phyloP scores from a whole-genome alignment of 2,113 vertebrate genomes.

The Gasterosteus nipponicus region DNA sequence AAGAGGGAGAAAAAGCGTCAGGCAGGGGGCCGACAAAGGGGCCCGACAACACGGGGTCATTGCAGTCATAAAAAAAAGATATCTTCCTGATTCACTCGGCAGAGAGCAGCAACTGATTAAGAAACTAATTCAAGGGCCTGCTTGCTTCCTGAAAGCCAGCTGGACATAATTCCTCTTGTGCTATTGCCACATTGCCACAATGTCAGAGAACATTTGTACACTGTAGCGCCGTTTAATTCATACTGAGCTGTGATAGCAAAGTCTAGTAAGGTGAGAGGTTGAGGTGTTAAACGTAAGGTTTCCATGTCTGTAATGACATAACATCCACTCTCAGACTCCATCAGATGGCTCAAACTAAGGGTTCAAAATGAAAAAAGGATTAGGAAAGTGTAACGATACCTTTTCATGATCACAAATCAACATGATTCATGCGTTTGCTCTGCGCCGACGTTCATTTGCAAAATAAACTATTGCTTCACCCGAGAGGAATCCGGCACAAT shows the following conservation, averaged over 20 bases:
- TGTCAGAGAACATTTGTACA: slow-evolving; percentile 28
- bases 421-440: slow-evolving; percentile 44
- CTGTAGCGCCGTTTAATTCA: slow-evolving; percentile 31
- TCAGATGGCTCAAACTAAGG: not conserved
- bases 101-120: slow-evolving; percentile 58
- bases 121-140: slow-evolving; percentile 16
- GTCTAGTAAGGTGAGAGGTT: slow-evolving; percentile 3
- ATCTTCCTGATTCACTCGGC: slow-evolving; percentile 36
- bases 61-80: slow-evolving; percentile 38
- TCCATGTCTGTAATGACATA: not conserved
- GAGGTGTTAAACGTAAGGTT: not conserved
- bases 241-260: slow-evolving; percentile 29
- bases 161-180: slow-evolving; percentile 45
- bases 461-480: slow-evolving; percentile 57
- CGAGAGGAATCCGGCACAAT: slow-evolving; percentile 34
- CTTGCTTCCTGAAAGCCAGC: slow-evolving; percentile 46
- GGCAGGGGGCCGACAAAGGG: slow-evolving; percentile 10
- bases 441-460: slow-evolving; percentile 43
- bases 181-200: slow-evolving; percentile 22
- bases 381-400: slow-evolving; percentile 6
- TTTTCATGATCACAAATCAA: slow-evolving; percentile 9
- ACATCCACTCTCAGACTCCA: not conserved
- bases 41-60: slow-evolving; percentile 47
- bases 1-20: slow-evolving; percentile 16
- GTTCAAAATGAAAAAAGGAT: slow-evolving; percentile 18